A percentile compares a stretch with the other conserved stretches of the same genome.
Evolutionary conservation across 2,113 vertebrate genomes (phyloP).

Genomic region (Thalassoma bifasciatum): DNA sequence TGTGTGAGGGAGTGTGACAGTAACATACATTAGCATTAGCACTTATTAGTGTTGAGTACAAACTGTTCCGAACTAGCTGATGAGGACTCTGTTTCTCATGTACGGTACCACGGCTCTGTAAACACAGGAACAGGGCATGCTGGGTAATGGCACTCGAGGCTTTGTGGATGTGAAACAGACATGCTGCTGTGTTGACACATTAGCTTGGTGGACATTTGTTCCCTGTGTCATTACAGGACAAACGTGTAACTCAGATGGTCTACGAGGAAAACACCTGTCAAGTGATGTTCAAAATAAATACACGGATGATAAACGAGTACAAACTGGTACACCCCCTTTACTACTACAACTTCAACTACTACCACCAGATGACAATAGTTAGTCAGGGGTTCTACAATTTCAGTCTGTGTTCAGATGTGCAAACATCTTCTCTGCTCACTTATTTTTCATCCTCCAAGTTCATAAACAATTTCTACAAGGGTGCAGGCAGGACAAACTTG

Average conservation of each 20-base stretch:
- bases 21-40: conserved; percentile 13
- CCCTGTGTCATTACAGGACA: background rate
- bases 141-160: conserved; percentile 9
- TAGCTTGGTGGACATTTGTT: background rate
- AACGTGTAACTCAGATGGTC: background rate
- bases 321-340: too few species aligned
- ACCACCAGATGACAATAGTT: too few species aligned
- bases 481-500: too few species aligned
- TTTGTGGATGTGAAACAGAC: conserved; percentile 3
- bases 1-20: background rate
- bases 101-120: conserved; percentile 19
- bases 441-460: too few species aligned
- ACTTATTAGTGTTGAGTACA: conserved; percentile 43
- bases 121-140: conserved; percentile 50
- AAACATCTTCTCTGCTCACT: too few species aligned
- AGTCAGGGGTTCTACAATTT: too few species aligned
- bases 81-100: conserved; percentile 32
- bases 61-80: conserved; percentile 50
- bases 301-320: background rate
- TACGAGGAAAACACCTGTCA: background rate
- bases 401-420: too few species aligned
- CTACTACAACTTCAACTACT: too few species aligned
- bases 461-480: too few species aligned
- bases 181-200: conserved; percentile 10
- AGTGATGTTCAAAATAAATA: background rate